Percentiles rank a stretch among this genome's conserved stretches.
Conservation (phyloP, 1,140 invertebrate species). For the Pollicipes pollicipes region DNA sequence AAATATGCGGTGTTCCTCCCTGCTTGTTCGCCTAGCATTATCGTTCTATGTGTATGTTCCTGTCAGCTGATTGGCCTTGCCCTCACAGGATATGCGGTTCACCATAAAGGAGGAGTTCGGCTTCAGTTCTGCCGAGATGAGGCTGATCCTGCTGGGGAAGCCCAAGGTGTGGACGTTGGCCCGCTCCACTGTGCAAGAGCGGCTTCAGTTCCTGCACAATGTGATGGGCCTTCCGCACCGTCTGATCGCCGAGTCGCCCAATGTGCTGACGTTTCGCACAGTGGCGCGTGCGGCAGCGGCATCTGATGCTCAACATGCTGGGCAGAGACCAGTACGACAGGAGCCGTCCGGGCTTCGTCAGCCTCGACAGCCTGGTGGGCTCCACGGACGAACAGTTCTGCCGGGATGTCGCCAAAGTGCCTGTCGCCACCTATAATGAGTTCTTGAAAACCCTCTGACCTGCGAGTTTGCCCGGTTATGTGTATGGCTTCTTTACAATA, state of each 20-base stretch:
- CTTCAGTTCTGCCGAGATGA: neutral
- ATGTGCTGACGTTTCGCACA: neutral
- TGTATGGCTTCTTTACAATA: too few species aligned
- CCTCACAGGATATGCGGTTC: neutral
- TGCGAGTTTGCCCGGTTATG: too few species aligned
- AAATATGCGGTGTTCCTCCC: too few species aligned
- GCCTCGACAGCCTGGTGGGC: neutral
- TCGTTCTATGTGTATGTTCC: too few species aligned
- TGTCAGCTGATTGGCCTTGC: neutral
- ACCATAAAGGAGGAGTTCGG: neutral
- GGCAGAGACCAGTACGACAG: neutral
- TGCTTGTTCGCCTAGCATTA: too few species aligned
- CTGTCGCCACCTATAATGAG: neutral
- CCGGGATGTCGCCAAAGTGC: neutral
- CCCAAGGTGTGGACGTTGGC: neutral
- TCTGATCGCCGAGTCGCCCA: neutral
- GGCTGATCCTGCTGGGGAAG: neutral
- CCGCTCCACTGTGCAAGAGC: neutral
- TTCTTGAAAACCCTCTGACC: neutral
- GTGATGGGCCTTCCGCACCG: neutral
- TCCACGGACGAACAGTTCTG: neutral
- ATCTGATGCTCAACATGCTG: neutral
- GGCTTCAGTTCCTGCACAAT: neutral
- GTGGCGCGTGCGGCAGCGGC: neutral
- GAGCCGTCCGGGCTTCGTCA: neutral